Base-by-base conservation (phyloP, 2,888 invertebrate genomes). In the Celastrina argiolus region DNA sequence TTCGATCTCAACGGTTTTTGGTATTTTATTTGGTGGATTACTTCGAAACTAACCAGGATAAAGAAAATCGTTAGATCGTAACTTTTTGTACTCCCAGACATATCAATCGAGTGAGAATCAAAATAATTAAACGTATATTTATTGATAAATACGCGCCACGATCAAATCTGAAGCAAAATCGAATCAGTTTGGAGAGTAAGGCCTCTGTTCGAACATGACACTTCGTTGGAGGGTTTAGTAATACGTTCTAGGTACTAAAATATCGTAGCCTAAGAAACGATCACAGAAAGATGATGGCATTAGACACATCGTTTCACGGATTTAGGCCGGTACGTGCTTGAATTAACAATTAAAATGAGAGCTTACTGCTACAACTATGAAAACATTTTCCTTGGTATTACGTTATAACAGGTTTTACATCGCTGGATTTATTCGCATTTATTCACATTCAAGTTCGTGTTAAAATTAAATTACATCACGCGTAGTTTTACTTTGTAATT, bases 301-400 rank as follows among this genome's bases (percentile, higher is more conserved):
- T 51, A 14, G 5, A 51, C 31, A 58, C 31, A 31, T 58, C 16
- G 31, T 31, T 58, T 31, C 58, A 58, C 58, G 58, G 31, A 58
- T 31, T 51, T 56, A 58, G 31, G 58, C 10, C 28, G 58, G 58
- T 34, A 16, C 61, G 22, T 36, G 36, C 61, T 39, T 39, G 36
- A 61, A 58, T 61, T 61, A 61, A 61, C 34, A 61, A 39, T 61
- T 39, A 61, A 61, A 34, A 39, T 61, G 39, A 26, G 39, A 61
- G 39, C 61, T 61, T 61, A 34, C 18, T 12, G 61, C 34, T 18
- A 36, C 22, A 39, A 61, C 18, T 61, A 61, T 34, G 34, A 36
- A 61, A 39, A 36, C 61, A 61, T 36, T 61, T 59, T 36, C 61
- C 36, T 36, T 10, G 12, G 61, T 26, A 22, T 59, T 18, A 61